Conservation (phyloP, 2,113 vertebrate species). For the Murina feae region DNA sequence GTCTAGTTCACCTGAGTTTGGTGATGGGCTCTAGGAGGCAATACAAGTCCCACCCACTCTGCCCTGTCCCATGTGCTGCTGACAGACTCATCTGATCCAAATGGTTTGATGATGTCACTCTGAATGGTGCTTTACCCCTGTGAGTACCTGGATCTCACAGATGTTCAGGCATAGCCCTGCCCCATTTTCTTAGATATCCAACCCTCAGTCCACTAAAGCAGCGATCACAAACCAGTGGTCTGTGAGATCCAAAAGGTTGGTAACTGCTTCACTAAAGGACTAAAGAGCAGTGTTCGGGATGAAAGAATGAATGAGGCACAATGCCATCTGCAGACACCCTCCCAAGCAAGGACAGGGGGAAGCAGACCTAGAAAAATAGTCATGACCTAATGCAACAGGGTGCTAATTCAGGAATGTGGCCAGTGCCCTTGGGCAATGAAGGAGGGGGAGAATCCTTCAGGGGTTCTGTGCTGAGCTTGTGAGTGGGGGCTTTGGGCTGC, state of each 20-base stretch:
- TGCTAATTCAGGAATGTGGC: background rate
- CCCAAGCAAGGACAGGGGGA: background rate
- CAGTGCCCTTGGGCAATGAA: background rate
- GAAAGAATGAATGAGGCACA: background rate
- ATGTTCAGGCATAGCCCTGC: background rate
- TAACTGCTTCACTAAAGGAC: background rate
- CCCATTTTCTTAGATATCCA: background rate
- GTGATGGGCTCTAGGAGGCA: background rate
- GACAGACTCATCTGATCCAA: background rate
- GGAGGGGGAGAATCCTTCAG: background rate
- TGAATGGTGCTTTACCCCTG: background rate
- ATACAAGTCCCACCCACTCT: too few species aligned
- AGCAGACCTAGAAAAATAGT: background rate
- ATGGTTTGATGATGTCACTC: background rate
- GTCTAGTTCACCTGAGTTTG: background rate
- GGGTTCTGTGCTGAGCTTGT: background rate
- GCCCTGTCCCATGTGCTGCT: background rate
- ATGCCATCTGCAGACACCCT: background rate
- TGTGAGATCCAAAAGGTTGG: too few species aligned
- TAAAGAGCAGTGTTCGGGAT: background rate
- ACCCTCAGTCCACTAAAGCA: background rate
- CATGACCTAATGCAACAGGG: background rate
- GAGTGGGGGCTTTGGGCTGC: background rate
- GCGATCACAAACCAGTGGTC: too few species aligned
- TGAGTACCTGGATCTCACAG: background rate